These are phyloP conservation scores for Cinclus cinclus DNA, from an alignment of 2,113 vertebrate species.

Conservation along the genomic window DNA sequence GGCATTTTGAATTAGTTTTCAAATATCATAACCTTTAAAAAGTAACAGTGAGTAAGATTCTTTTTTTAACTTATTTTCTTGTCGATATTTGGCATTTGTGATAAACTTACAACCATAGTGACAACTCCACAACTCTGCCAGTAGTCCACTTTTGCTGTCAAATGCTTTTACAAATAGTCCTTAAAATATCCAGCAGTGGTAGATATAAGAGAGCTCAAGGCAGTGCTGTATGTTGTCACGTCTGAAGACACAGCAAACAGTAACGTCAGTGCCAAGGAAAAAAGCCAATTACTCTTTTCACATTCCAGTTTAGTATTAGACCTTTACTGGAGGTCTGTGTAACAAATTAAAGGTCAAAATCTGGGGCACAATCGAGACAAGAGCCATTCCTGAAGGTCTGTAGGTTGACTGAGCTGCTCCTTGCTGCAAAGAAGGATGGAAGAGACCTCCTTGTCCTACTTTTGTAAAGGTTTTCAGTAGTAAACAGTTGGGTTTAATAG, in stretches of 20 bases:
- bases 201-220: background rate
- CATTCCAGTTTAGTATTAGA: background rate
- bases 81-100: background rate
- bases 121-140: background rate
- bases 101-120: background rate
- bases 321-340: background rate
- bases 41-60: background rate
- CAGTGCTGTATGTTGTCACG: background rate
- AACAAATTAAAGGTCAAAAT: slow-evolving; percentile 40
- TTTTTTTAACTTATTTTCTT: background rate
- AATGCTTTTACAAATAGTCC: slow-evolving; percentile 1
- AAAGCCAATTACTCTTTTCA: slow-evolving; percentile 5
- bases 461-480: background rate
- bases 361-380: background rate
- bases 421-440: background rate
- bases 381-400: background rate
- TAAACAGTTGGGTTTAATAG: background rate
- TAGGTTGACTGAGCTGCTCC: background rate
- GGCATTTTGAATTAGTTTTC: background rate
- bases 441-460: background rate
- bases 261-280: background rate
- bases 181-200: background rate
- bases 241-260: background rate
- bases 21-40: background rate
- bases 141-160: background rate